Base-by-base conservation (phyloP, 2,888 invertebrate genomes). In the Drosophila engyochracea region DNA sequence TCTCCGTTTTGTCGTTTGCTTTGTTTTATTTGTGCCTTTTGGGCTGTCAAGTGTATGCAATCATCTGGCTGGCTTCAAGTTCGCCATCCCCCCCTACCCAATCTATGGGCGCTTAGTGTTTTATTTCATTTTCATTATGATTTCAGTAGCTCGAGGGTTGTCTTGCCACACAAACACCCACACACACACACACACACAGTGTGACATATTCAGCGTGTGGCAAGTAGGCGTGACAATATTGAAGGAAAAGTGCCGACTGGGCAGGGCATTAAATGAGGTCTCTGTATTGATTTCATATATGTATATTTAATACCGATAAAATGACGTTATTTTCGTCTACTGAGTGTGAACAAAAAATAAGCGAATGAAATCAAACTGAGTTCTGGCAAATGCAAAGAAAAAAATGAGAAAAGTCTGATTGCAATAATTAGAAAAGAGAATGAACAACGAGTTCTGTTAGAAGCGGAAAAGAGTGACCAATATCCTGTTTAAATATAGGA, bases 121-220 rank as follows among this genome's bases (percentile, higher is more conserved):
- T 89, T 82, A 80, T 81, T 80, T 81, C 52, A 72, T 89, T 85
- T 83, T 83, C 81, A 81, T 88, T 80, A 79, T 75, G 75, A 74
- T 76, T 82, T 67, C 76, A 22, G 65, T 73, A 53, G 79, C 79
- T 53, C 39, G 49, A 63, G 71, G 71, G 35, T 62, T 67, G 44
- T 39, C 28, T 39, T 57, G 16, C 49, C 7, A 22, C 16, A 47
- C 22, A 22, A 10, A 39, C 2, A 41, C 41, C 10, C 4, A 12
- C 33, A 3, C 10, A 10, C 31, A 39, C 3, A 31, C 31, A 31
- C 12, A 12, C 4, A n/a, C n/a, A n/a, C n/a, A n/a, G n/a, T 35
- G 35, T 35, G 41, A 30, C 74, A 67, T 62, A 63, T 69, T 77
- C 72, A 54, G 44, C n/a, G 52, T 33, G 54, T n/a, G 37, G 19